These are phyloP conservation scores for Hippopotamus amphibius DNA, from an alignment of 2,113 vertebrate species.

Conservation along the genomic window DNA sequence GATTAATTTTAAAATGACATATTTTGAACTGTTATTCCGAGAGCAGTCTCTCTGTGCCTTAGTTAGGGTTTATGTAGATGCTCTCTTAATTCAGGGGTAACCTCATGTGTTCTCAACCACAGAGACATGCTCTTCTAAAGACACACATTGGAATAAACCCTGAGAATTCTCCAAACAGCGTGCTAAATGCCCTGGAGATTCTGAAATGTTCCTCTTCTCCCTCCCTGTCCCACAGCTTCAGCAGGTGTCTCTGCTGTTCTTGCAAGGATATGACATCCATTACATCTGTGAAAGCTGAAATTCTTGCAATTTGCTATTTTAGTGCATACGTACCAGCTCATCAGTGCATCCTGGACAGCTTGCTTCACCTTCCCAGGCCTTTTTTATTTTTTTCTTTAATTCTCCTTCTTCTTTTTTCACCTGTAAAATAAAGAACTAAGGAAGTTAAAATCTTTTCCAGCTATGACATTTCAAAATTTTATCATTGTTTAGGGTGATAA, in stretches of 20 bases:
- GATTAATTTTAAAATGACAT: neutral
- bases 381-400: neutral
- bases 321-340: neutral
- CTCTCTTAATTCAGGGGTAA: neutral
- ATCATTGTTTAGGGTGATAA: neutral
- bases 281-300: neutral
- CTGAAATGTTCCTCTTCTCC: neutral
- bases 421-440: neutral
- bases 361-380: neutral
- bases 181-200: neutral
- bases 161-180: neutral
- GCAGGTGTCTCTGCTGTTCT: neutral
- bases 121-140: neutral
- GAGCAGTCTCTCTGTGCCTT: neutral
- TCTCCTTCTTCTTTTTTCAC: neutral
- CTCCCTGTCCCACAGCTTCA: neutral
- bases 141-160: neutral
- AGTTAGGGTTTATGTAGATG: neutral
- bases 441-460: neutral
- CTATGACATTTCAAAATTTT: neutral
- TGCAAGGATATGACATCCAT: neutral
- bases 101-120: neutral
- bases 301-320: neutral
- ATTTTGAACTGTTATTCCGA: neutral
- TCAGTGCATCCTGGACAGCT: neutral